Percentiles rank a stretch among this genome's conserved stretches.
phyloP scores from a whole-genome alignment of 2,113 vertebrate species.

The Sander lucioperca region DNA sequence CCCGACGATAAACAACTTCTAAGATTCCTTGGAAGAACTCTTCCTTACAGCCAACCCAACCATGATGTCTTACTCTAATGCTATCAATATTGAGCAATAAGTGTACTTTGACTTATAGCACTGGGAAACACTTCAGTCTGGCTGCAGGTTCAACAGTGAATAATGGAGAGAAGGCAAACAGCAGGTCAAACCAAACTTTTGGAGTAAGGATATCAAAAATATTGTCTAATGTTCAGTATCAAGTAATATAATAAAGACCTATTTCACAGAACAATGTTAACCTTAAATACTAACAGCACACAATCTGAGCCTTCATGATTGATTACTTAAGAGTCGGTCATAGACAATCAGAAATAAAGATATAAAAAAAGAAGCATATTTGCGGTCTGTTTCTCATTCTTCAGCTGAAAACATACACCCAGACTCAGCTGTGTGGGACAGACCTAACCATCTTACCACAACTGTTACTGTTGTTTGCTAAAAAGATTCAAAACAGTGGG shows the following conservation, averaged over 20 bases:
- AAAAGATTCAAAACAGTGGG: neutral
- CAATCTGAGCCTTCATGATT: neutral
- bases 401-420: neutral
- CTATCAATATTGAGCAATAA: neutral
- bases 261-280: neutral
- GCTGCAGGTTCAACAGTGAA: neutral
- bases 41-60: neutral
- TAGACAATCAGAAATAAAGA: neutral
- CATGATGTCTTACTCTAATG: neutral
- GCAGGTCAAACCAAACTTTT: neutral
- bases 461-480: neutral
- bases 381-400: neutral
- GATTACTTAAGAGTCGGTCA: neutral
- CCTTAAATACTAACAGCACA: neutral
- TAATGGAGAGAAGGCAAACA: neutral
- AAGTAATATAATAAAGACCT: neutral
- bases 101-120: conserved; percentile 11
- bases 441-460: neutral
- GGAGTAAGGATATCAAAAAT: neutral
- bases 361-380: neutral
- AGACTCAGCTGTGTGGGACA: conserved; percentile 1
- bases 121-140: conserved; percentile 15
- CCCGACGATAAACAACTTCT: neutral
- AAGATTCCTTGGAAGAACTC: conserved; percentile 24
- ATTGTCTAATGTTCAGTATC: neutral